A percentile compares a stretch with the other conserved stretches of the same genome.
phyloP scores from a whole-genome alignment of 2,113 vertebrate species.

The Sapajus apella region DNA sequence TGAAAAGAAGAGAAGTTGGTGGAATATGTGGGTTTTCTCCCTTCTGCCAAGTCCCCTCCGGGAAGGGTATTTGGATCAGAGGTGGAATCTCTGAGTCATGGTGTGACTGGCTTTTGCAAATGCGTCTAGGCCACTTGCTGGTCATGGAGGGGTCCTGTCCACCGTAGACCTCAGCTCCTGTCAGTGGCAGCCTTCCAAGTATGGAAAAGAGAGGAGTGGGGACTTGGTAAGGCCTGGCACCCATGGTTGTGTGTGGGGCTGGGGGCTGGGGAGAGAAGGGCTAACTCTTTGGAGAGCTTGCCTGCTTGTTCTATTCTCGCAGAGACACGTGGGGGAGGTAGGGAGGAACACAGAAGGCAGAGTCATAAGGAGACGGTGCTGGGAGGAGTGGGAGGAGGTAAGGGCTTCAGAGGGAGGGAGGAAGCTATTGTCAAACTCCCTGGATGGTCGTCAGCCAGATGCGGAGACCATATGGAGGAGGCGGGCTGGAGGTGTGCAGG shows the following conservation, averaged over 20 bases:
- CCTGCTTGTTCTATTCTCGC: background rate
- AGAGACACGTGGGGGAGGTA: background rate
- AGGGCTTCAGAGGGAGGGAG: background rate
- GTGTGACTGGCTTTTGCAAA: background rate
- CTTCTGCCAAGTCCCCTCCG: background rate
- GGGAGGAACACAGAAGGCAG: conserved; percentile 38
- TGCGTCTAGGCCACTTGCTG: background rate
- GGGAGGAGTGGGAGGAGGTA: background rate
- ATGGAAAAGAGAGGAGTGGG: background rate
- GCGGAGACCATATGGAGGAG: conserved; percentile 20
- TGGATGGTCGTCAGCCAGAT: conserved; percentile 55
- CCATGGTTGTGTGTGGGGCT: accelerated
- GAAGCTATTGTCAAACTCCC: background rate
- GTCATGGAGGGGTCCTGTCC: background rate
- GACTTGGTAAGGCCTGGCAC: background rate
- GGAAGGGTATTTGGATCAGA: background rate
- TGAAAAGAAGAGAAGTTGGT: background rate
- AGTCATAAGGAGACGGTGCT: conserved; percentile 17
- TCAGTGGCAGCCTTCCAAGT: background rate
- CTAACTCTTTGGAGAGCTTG: background rate
- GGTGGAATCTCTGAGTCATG: background rate
- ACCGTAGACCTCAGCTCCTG: background rate
- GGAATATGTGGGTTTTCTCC: background rate
- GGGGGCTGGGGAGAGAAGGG: background rate
- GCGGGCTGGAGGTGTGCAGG: background rate